Evolutionary conservation across 2,888 invertebrate species (phyloP), one percentile per base, ranked within the genome.

Genomic region (Chymomyza amoena): DNA sequence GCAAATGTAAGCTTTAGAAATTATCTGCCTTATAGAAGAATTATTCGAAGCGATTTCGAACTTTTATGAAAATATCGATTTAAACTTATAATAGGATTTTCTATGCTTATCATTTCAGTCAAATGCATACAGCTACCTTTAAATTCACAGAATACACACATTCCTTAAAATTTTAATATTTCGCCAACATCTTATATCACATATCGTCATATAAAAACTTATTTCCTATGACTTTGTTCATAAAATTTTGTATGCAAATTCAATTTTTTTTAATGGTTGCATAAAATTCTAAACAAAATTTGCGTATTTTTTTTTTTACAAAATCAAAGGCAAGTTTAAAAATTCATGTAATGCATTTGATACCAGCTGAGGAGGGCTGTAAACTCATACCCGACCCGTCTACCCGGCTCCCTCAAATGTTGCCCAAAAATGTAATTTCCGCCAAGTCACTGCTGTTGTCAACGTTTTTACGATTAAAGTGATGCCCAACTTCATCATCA

Each of bases 381-480:
- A 28, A 59, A 20, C 28, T 59, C 59, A 20, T 25, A 15, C 20
- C 13, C 39, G 13, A 45, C 13, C n/a, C n/a, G 13, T 13, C 39
- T 66, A n/a, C n/a, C n/a, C n/a, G n/a, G 66, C 70, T 73, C 75
- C 80, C 78, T 89, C 89, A 88, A 79, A 89, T 90, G 88, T 76
- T 77, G 79, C 84, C 84, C 75, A 85, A 90, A 88, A 90, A 87
- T 81, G 82, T 83, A 90, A 89, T 90, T 89, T 89, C 87, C 82
- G 39, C 13, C 10, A 45, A 45, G 39, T 45, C 39, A 13, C 39
- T 45, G 10, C 39, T 45, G 78, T 69, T 61, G 61, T 68, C 64
- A 70, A 76, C 76, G 68, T 78, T 84, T 79, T 80, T 77, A 76
- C 78, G 75, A 75, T 81, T 72, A 88, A 84, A 85, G 64, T 68